Base-by-base conservation (phyloP, 2,113 vertebrate species). In the Dolichotis patagonum region DNA sequence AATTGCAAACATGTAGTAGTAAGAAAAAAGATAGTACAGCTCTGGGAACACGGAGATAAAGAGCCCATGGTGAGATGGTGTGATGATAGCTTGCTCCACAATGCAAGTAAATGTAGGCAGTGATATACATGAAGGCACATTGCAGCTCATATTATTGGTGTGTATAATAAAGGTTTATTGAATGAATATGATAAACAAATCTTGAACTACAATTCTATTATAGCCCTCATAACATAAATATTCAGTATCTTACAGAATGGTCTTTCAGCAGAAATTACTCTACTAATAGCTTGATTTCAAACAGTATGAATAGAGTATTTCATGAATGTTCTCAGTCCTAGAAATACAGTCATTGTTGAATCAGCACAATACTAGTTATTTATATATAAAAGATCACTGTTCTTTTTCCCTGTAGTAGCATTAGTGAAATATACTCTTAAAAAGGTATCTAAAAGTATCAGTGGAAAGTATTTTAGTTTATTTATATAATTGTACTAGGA, bases 231-330 rank as follows among this genome's bases (percentile, higher is more conserved):
- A 75, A 86, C 0, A 24, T 14, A 88, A 78, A 78, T 78, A 30
- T 83, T 28, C 20, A n/a, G 3, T 69, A 62, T 91, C 32, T 84
- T 56, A 52, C 8, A 85, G 22, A 35, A 49, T 35, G 78, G 49
- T 3, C 26, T 91, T 94, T 75, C 19, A 88, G 20, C 43, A 94
- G 19, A 83, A 65, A 95, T 86, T 90, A 60, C 81, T 96, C 82
- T 87, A 80, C 30, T 75, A 60, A 58, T 38, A 58, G 30, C 16
- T 94, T 73, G 73, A 94, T 75, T 97, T 92, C 62, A 91, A 58
- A 56, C 60, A 82, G 62, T 65, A 24, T 12, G 46, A 52, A 38
- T 6, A 71, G 12, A 87, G 60, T 60, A 75, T 63, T 90, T 96
- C n/a, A 43, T 9, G 26, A 83, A 84, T 28, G 8, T 16, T 24